These are phyloP conservation scores for Blastobasis adustella DNA, from an alignment of 2,888 invertebrate species.

Conservation along the genomic window DNA sequence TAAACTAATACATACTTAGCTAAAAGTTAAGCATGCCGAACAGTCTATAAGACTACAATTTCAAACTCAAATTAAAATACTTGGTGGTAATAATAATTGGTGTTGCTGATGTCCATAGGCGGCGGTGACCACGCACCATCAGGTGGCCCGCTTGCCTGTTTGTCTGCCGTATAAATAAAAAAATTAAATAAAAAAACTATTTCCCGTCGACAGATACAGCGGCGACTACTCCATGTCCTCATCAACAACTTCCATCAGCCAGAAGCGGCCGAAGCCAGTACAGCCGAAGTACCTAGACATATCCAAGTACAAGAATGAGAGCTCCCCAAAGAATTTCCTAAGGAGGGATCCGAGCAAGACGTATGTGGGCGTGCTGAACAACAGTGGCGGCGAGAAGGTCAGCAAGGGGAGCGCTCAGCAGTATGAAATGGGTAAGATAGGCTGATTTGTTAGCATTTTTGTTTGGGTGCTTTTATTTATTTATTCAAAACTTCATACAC, in stretches of 20 bases:
- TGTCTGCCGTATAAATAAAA: too few species aligned
- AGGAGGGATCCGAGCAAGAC: conserved; percentile 75
- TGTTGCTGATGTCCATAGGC: too few species aligned
- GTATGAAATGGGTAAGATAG: conserved; percentile 64
- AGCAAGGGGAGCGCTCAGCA: conserved; percentile 57
- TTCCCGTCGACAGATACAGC: conserved; percentile 44
- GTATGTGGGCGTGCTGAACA: conserved; percentile 50
- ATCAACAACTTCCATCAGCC: conserved; percentile 55
- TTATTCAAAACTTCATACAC: too few species aligned
- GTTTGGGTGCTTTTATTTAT: too few species aligned
- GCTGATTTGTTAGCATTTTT: too few species aligned
- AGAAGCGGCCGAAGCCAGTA: conserved; percentile 36
- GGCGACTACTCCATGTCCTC: conserved; percentile 70
- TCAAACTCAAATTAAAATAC: too few species aligned
- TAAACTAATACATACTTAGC: too few species aligned
- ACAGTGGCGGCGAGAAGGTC: conserved; percentile 25
- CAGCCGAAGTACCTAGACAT: conserved; percentile 76
- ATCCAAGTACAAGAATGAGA: conserved; percentile 74
- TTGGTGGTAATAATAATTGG: too few species aligned
- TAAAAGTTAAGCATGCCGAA: too few species aligned
- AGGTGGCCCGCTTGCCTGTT: too few species aligned
- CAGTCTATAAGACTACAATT: too few species aligned
- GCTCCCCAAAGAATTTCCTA: conserved; percentile 62
- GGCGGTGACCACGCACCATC: too few species aligned
- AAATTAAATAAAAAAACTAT: neutral